Conservation (phyloP, 64 coral and sea anemone genomes). For the Orbicella faveolata region DNA sequence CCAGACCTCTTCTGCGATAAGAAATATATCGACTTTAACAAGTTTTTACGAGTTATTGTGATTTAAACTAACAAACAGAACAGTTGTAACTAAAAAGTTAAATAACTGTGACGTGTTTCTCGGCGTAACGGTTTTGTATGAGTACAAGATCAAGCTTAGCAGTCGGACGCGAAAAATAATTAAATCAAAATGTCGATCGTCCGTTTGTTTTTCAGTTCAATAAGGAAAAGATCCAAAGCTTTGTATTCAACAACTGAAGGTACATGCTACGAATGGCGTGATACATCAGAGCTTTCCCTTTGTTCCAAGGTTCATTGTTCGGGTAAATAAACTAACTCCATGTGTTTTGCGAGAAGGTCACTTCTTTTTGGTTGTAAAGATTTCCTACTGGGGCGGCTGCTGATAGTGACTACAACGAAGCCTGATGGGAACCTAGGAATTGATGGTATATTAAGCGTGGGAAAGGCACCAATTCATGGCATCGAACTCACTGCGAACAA, state of each 20-base stretch:
- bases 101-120: background rate
- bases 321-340: conserved; percentile 39
- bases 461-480: background rate
- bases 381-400: conserved; percentile 23
- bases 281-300: background rate
- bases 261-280: conserved; percentile 43
- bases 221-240: background rate
- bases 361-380: conserved; percentile 30
- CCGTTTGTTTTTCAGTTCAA: too few relatives aligned
- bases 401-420: background rate
- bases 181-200: background rate
- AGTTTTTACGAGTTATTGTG: background rate
- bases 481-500: background rate
- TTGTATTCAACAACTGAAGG: background rate
- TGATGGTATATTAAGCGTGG: background rate
- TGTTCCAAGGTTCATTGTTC: conserved; percentile 17
- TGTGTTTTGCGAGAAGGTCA: conserved; percentile 24
- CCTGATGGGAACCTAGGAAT: background rate
- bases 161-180: too few relatives aligned
- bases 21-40: background rate
- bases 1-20: background rate
- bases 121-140: background rate
- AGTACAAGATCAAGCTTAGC: background rate
- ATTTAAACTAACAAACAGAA: conserved; percentile 17
- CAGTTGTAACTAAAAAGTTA: background rate